Evolutionary conservation across 2,113 vertebrate species (phyloP).

Genomic region (Numida meleagris): DNA sequence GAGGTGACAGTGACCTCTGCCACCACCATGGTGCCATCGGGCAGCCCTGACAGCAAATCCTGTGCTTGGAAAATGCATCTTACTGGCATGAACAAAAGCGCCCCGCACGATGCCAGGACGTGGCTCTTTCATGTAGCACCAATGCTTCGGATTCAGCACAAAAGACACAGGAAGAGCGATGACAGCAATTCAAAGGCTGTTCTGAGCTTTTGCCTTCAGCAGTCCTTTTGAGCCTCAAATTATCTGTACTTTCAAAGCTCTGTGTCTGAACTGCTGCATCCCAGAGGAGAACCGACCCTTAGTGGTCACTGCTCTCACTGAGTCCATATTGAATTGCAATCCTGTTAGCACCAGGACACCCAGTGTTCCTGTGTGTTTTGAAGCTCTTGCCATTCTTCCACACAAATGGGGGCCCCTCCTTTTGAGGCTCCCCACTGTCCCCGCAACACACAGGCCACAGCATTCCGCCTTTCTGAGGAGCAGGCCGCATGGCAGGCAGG

Average conservation of each 20-base stretch:
- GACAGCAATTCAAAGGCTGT: constrained; percentile 3
- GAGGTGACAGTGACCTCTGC: not conserved
- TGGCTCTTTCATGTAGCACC: not conserved
- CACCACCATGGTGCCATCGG: rapidly evolving
- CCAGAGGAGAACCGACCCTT: not conserved
- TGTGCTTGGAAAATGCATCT: not conserved
- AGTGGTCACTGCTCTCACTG: not conserved
- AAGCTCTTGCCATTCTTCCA: not conserved
- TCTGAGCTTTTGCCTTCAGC: constrained; percentile 1
- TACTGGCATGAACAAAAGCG: not conserved
- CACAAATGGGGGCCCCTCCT: not conserved
- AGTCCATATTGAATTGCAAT: not conserved
- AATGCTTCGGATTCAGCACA: not conserved
- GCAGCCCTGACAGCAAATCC: not conserved
- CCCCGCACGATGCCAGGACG: rapidly evolving
- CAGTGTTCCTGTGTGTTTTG: not conserved
- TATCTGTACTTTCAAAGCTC: constrained; percentile 23
- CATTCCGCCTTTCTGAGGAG: not conserved
- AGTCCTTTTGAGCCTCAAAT: constrained; percentile 3
- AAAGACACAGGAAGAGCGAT: not conserved
- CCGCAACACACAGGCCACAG: not conserved
- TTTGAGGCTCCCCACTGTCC: not conserved
- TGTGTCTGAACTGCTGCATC: not conserved
- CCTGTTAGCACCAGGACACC: not conserved
- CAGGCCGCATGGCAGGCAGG: not conserved